Conservation (phyloP, 1,140 invertebrate species). For the Drosophila mojavensis region DNA sequence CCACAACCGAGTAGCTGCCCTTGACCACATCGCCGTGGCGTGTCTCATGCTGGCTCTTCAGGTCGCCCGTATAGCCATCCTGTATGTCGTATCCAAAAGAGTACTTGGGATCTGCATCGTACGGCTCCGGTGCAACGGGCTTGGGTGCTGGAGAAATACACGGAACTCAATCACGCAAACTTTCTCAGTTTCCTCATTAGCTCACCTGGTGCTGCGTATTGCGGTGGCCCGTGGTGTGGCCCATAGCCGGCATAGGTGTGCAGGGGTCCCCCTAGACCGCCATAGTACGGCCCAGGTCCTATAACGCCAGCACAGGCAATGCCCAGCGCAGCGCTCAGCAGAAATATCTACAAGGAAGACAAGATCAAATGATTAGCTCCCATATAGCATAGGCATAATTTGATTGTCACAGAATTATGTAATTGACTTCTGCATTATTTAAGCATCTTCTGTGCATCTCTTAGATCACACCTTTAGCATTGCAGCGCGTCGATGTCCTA, state of each 20-base stretch:
- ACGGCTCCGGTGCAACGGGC: slow-evolving; percentile 84
- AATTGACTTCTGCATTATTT: not conserved
- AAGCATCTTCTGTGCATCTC: not conserved
- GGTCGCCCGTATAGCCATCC: slow-evolving; percentile 86
- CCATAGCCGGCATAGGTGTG: slow-evolving; percentile 56
- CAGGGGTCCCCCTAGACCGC: slow-evolving; percentile 58
- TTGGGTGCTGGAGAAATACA: slow-evolving; percentile 47
- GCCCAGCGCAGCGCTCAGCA: slow-evolving; percentile 70
- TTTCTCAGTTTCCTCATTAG: slow-evolving; percentile 14
- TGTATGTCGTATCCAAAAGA: slow-evolving; percentile 86
- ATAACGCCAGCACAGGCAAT: slow-evolving; percentile 68
- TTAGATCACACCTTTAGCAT: slow-evolving; percentile 59
- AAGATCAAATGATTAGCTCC: not conserved
- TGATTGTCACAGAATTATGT: not conserved
- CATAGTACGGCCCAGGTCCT: slow-evolving; percentile 72
- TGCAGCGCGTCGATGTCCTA: slow-evolving; percentile 33
- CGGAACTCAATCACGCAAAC: not conserved
- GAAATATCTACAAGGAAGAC: slow-evolving; percentile 55
- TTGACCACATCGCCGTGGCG: slow-evolving; percentile 87
- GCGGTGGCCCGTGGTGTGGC: slow-evolving; percentile 42
- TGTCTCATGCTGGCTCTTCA: slow-evolving; percentile 86
- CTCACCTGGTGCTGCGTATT: slow-evolving; percentile 63
- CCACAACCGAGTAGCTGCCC: slow-evolving; percentile 87
- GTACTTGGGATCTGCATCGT: slow-evolving; percentile 86
- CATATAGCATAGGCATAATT: too few species aligned